A percentile compares a stretch with the other conserved stretches of the same genome.
Conservation (phyloP, 1,140 invertebrate genomes). For the Drosophila truncata region DNA sequence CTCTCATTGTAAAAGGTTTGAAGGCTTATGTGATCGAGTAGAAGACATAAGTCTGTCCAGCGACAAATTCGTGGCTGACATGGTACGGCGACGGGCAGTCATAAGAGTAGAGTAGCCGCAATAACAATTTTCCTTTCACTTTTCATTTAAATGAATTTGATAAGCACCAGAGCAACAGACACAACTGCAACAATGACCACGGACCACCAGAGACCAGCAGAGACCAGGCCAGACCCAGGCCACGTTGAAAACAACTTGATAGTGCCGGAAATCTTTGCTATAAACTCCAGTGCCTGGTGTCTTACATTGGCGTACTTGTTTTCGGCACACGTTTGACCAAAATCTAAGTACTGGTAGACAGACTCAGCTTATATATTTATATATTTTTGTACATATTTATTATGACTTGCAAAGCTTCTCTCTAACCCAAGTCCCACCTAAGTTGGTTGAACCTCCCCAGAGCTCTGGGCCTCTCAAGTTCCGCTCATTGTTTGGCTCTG, state of each 20-base stretch:
- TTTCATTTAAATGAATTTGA: slow-evolving; percentile 54
- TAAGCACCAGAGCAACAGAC: slow-evolving; percentile 44
- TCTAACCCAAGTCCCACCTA: not conserved
- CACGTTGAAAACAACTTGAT: slow-evolving; percentile 22
- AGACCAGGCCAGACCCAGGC: slow-evolving; percentile 17
- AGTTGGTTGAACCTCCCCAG: slow-evolving; percentile 21
- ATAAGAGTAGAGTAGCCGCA: slow-evolving; percentile 31
- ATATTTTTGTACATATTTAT: not conserved
- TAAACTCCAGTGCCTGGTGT: not conserved
- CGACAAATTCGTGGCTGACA: slow-evolving; percentile 31
- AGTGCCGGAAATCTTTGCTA: slow-evolving; percentile 51
- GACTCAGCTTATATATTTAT: not conserved
- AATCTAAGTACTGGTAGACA: slow-evolving; percentile 20
- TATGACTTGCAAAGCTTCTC: slow-evolving; percentile 11
- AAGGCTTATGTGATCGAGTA: slow-evolving; percentile 12
- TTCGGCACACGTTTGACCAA: slow-evolving; percentile 7
- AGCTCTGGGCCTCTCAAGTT: slow-evolving; percentile 10
- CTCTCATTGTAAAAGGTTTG: slow-evolving; percentile 3
- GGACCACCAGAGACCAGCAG: slow-evolving; percentile 9
- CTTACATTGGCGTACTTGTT: slow-evolving; percentile 29
- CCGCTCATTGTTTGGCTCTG: slow-evolving; percentile 36
- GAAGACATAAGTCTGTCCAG: not conserved
- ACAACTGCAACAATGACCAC: slow-evolving; percentile 45
- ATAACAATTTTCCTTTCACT: slow-evolving; percentile 49
- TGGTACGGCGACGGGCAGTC: slow-evolving; percentile 21